phyloP scores from a whole-genome alignment of 2,113 vertebrate genomes.

The Mormoops blainvillei region DNA sequence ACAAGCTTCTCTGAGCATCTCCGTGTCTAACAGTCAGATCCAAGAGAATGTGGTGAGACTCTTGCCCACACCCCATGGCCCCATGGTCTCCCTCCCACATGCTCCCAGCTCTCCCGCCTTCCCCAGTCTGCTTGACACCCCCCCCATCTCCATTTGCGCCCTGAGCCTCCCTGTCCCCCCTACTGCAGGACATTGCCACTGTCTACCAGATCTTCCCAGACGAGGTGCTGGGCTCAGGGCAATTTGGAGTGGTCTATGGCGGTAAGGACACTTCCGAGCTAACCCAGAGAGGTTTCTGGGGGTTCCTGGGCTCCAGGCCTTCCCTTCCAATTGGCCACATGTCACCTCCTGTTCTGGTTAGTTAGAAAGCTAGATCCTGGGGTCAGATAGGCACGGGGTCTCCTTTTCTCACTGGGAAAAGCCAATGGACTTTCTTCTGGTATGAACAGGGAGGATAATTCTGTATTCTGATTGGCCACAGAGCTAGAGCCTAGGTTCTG shows the following conservation, averaged over 20 bases:
- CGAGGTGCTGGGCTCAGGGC: slow-evolving; percentile 89
- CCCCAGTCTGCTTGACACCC: background rate
- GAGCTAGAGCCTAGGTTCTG: background rate
- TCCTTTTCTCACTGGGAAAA: background rate
- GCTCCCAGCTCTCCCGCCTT: background rate
- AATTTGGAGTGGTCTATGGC: slow-evolving; percentile 90
- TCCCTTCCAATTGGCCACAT: background rate
- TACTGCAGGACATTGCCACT: slow-evolving; percentile 83
- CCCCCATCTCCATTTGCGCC: background rate
- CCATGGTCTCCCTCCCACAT: background rate
- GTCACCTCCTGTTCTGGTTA: background rate
- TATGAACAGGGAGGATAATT: background rate
- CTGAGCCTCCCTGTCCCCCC: background rate
- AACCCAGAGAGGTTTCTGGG: accelerated
- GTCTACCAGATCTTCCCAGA: slow-evolving; percentile 90
- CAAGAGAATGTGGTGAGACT: slow-evolving; percentile 90
- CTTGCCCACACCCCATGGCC: background rate
- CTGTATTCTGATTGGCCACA: background rate
- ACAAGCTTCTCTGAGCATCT: slow-evolving; percentile 91
- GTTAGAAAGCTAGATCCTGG: background rate
- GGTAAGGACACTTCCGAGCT: slow-evolving; percentile 69
- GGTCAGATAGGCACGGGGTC: background rate
- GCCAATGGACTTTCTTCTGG: background rate
- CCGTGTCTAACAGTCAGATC: slow-evolving; percentile 92
- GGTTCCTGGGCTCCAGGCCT: background rate